Percentiles rank a stretch among this genome's conserved stretches.
phyloP scores from a whole-genome alignment of 1,140 invertebrate species.

The Drosophila elegans region DNA sequence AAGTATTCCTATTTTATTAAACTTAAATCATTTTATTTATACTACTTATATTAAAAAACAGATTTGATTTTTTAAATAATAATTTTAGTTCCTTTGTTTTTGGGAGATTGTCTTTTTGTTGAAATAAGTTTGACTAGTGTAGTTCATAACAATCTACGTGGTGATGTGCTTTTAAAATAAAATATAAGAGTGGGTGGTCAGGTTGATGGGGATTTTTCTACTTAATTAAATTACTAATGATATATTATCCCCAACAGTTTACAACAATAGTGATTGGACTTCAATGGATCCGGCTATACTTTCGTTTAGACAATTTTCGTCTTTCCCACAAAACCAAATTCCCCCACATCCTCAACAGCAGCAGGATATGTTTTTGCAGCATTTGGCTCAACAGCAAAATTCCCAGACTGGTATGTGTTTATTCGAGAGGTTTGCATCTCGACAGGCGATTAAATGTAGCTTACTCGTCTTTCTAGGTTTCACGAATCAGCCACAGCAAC shows the following conservation, averaged over 20 bases:
- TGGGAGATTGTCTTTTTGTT: too few relatives aligned
- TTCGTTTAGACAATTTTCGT: constrained; percentile 82
- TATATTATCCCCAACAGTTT: constrained; percentile 34
- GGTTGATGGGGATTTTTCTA: too few relatives aligned
- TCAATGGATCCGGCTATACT: constrained; percentile 84
- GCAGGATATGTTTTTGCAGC: constrained; percentile 78
- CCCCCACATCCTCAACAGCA: constrained; percentile 65
- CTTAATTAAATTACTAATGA: not conserved
- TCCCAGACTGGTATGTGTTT: constrained; percentile 45
- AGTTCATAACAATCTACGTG: too few relatives aligned
- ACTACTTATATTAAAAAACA: too few relatives aligned
- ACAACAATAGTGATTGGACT: constrained; percentile 81
- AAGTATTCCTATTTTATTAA: too few relatives aligned
- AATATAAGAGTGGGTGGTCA: too few relatives aligned
- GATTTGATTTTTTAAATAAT: too few relatives aligned
- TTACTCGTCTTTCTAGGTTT: constrained; percentile 47
- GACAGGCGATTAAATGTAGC: not conserved
- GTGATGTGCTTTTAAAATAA: too few relatives aligned
- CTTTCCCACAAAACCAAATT: constrained; percentile 79
- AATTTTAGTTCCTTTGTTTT: too few relatives aligned
- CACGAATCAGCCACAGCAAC: constrained; percentile 65
- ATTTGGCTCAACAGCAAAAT: constrained; percentile 78
- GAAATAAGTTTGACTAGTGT: too few relatives aligned
- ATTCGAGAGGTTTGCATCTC: too few relatives aligned
- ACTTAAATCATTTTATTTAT: too few relatives aligned